phyloP scores from a whole-genome alignment of 1,140 invertebrate genomes.

The Hylyphantes graminicola region DNA sequence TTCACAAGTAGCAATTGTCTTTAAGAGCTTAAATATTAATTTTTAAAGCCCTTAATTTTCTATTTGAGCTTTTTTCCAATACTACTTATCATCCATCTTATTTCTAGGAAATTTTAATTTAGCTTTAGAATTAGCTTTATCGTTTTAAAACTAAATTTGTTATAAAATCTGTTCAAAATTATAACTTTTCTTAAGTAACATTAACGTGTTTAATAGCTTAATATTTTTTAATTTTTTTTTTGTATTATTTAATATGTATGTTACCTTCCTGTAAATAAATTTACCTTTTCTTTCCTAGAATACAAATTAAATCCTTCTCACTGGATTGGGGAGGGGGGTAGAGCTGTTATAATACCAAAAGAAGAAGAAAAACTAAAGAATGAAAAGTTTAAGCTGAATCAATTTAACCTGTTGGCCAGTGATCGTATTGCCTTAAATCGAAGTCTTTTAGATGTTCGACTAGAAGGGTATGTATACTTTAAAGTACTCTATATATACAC shows the following conservation, averaged over 20 bases:
- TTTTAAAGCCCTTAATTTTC: not conserved
- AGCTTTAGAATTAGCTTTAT: too few relatives aligned
- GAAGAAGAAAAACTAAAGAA: constrained; percentile 88
- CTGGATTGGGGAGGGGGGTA: constrained; percentile 88
- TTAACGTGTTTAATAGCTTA: not conserved
- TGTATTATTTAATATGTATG: not conserved
- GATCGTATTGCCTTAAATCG: constrained; percentile 98
- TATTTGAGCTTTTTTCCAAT: not conserved
- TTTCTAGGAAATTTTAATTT: not conserved
- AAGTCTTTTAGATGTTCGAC: constrained; percentile 92
- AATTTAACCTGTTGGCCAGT: constrained; percentile 98
- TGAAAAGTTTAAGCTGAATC: constrained; percentile 94
- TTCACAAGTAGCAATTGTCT: too few relatives aligned
- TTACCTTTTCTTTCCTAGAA: constrained; percentile 14
- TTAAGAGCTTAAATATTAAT: not conserved
- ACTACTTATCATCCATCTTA: too few relatives aligned
- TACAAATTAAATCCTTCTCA: constrained; percentile 68
- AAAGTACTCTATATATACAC: not conserved
- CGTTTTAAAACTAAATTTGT: not conserved
- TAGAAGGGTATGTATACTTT: constrained; percentile 77
- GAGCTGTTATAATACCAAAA: constrained; percentile 85
- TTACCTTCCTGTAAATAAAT: not conserved
- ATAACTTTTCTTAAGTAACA: not conserved
- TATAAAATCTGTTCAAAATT: not conserved
- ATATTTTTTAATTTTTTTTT: not conserved